Conservation (phyloP, 2,113 vertebrate species). For the Anser brachyrhynchus region DNA sequence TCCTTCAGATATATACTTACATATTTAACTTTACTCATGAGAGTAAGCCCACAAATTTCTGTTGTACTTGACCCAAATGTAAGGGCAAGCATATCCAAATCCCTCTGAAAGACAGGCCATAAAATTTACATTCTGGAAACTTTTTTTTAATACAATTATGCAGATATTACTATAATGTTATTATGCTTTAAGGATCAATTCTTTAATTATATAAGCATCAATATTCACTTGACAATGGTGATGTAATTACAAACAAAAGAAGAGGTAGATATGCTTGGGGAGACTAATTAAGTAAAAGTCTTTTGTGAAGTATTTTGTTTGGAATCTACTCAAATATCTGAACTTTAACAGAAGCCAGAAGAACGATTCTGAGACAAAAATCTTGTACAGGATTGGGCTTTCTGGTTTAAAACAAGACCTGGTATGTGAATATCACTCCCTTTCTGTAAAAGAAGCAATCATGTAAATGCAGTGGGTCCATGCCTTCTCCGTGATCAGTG, state of each 20-base stretch:
- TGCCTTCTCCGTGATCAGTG: neutral
- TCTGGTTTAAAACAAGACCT: neutral
- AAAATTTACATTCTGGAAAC: constrained; percentile 53
- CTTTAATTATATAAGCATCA: neutral
- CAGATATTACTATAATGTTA: neutral
- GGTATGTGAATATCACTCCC: neutral
- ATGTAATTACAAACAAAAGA: neutral
- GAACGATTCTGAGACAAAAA: neutral
- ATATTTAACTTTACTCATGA: neutral
- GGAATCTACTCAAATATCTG: neutral
- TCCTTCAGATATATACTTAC: neutral
- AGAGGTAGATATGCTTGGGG: neutral
- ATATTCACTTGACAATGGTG: neutral
- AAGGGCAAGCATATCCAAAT: constrained; percentile 21
- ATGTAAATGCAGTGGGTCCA: neutral
- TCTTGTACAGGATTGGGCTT: neutral
- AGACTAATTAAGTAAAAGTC: neutral
- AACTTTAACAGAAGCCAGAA: neutral
- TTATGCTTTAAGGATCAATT: constrained; percentile 34
- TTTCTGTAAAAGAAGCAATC: neutral
- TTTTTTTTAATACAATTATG: constrained; percentile 4
- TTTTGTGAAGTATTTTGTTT: neutral
- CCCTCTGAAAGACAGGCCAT: neutral
- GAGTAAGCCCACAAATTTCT: neutral
- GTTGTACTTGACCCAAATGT: constrained; percentile 8